These are phyloP conservation scores for Channa argus DNA, from an alignment of 2,113 vertebrate genomes.

Conservation along the genomic window DNA sequence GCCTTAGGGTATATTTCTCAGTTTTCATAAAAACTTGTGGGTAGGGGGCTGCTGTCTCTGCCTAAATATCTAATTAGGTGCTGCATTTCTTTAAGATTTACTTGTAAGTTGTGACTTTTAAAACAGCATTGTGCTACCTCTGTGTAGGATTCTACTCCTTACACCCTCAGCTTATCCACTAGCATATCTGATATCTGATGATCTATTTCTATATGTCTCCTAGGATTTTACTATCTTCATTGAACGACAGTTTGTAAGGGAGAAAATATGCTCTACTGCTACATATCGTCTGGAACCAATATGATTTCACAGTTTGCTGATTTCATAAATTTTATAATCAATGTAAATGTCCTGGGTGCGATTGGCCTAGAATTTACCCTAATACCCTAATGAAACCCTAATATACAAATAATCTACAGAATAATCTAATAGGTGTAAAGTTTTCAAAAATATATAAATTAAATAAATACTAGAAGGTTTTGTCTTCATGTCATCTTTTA, in stretches of 20 bases:
- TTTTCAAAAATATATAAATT: background rate
- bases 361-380: too few species aligned
- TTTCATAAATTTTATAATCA: constrained; percentile 21
- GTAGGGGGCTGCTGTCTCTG: constrained; percentile 2
- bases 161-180: too few species aligned
- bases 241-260: background rate
- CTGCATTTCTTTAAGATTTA: constrained; percentile 11
- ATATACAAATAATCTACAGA: too few species aligned
- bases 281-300: background rate
- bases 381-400: too few species aligned
- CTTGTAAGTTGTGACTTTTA: background rate
- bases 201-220: too few species aligned
- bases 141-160: too few species aligned
- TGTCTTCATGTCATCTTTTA: background rate
- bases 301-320: fast-evolving
- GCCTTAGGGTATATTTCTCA: background rate
- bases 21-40: constrained; percentile 17
- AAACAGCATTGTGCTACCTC: too few species aligned
- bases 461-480: background rate
- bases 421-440: background rate
- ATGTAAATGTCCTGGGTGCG: background rate
- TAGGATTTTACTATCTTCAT: too few species aligned
- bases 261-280: background rate
- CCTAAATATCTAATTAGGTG: constrained; percentile 3
- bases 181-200: too few species aligned